Conservation (phyloP, 2,888 invertebrate genomes). For the Cephus nigrinus region DNA sequence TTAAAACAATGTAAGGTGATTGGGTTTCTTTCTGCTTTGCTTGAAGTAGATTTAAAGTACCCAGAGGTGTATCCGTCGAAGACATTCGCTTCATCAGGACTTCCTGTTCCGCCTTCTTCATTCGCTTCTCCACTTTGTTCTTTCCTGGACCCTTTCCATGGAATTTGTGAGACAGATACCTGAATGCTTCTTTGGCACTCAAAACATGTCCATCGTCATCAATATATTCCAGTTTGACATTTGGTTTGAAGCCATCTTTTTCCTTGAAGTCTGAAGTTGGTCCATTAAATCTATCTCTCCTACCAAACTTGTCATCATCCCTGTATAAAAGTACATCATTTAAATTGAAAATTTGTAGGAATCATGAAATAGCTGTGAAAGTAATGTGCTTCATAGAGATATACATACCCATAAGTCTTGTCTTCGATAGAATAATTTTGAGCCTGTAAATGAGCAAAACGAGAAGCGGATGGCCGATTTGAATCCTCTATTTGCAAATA, state of each 20-base stretch:
- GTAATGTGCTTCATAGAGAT: background rate
- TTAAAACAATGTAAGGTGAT: conserved; percentile 91
- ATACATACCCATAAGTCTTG: conserved; percentile 75
- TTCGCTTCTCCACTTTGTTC: conserved; percentile 96
- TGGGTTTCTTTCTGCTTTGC: conserved; percentile 96
- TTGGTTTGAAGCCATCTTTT: conserved; percentile 89
- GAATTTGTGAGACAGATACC: conserved; percentile 96
- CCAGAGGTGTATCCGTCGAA: conserved; percentile 96
- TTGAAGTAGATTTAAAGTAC: conserved; percentile 92
- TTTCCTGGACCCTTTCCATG: conserved; percentile 99
- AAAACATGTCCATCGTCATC: conserved; percentile 95
- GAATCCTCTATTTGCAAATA: conserved; percentile 87
- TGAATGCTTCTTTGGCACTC: conserved; percentile 95
- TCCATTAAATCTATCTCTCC: conserved; percentile 82
- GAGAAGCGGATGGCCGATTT: conserved; percentile 78
- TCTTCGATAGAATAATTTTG: conserved; percentile 85
- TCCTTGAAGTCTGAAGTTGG: conserved; percentile 94
- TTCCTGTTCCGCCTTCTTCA: conserved; percentile 94
- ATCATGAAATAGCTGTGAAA: background rate
- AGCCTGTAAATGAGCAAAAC: conserved; percentile 81
- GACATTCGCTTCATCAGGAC: conserved; percentile 98
- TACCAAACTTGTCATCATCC: conserved; percentile 83
- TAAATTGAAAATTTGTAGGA: background rate
- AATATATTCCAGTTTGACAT: conserved; percentile 95
- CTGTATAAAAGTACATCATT: conserved; percentile 58